These are phyloP conservation scores for Sipha maydis DNA, from an alignment of 2,888 invertebrate species.

Conservation along the genomic window DNA sequence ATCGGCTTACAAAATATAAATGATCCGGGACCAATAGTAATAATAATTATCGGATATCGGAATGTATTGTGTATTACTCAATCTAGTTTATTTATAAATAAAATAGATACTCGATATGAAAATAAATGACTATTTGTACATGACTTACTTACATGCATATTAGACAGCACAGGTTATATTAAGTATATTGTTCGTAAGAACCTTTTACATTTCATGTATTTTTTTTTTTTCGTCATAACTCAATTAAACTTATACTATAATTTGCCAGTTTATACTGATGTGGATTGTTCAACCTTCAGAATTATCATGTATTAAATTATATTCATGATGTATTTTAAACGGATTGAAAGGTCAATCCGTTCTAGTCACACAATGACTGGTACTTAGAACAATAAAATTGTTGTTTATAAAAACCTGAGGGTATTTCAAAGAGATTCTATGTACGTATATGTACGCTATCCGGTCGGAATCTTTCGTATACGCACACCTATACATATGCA, in stretches of 20 bases:
- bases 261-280: background rate
- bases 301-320: conserved; percentile 28
- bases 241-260: background rate
- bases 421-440: background rate
- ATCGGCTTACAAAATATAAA: background rate
- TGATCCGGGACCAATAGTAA: background rate
- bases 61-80: background rate
- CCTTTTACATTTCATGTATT: background rate
- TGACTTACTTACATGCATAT: background rate
- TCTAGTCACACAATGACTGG: conserved; percentile 35
- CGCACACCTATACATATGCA: background rate
- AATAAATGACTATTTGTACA: background rate
- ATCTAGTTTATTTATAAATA: background rate
- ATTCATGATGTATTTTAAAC: conserved; percentile 18
- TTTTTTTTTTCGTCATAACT: background rate
- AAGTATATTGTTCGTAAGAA: background rate
- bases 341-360: conserved; percentile 42
- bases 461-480: background rate
- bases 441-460: background rate
- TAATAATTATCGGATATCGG: background rate
- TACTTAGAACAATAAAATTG: conserved; percentile 34
- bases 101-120: background rate
- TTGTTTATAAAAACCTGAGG: conserved; percentile 11
- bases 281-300: conserved; percentile 19
- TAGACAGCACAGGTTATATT: background rate